Conservation (phyloP, 1,140 invertebrate species). For the Apis cerana region DNA sequence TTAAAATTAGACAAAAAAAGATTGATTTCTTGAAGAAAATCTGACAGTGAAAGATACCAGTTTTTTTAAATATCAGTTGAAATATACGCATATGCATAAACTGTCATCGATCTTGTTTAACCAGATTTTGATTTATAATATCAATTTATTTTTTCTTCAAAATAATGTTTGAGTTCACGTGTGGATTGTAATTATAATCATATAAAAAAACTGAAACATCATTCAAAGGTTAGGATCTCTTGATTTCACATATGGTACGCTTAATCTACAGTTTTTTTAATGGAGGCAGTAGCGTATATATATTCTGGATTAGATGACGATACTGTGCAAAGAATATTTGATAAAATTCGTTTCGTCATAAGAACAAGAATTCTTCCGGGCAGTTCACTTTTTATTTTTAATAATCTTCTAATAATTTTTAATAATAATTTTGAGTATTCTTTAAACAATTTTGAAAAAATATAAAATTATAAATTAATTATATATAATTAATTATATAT, state of each 20-base stretch:
- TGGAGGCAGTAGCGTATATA: conserved; percentile 47
- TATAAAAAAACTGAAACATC: conserved; percentile 5
- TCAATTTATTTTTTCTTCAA: background rate
- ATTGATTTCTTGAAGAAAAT: background rate
- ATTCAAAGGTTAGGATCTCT: conserved; percentile 20
- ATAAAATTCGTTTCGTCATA: conserved; percentile 34
- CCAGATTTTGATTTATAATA: background rate
- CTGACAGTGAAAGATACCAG: background rate
- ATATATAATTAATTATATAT: too few relatives aligned
- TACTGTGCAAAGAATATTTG: conserved; percentile 5
- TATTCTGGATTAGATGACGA: conserved; percentile 21
- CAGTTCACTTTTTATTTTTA: conserved; percentile 3
- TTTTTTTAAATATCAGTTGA: background rate
- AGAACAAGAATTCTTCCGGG: conserved; percentile 36
- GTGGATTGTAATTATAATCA: background rate
- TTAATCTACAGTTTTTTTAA: conserved; percentile 42
- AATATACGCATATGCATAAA: background rate
- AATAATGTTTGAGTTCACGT: conserved; percentile 8
- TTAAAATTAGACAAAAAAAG: background rate
- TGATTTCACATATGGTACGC: background rate
- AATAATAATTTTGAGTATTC: too few relatives aligned
- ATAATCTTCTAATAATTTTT: background rate
- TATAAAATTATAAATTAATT: background rate
- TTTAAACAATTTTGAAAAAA: background rate
- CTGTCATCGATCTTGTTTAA: background rate